These are phyloP conservation scores for Leptopilina syphax DNA, from an alignment of 2,888 invertebrate genomes.

Conservation along the genomic window DNA sequence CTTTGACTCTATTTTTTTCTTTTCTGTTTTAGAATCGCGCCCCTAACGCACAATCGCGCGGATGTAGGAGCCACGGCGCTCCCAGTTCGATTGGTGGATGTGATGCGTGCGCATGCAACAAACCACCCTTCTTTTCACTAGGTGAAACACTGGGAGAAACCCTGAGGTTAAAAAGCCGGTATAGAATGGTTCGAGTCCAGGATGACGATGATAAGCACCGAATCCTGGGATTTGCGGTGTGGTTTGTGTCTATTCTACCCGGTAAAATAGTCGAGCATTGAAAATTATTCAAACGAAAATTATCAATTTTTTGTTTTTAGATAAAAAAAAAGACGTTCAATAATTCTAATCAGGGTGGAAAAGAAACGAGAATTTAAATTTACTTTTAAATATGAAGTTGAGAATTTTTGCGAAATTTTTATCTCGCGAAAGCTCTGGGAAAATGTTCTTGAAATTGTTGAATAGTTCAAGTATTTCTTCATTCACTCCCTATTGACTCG, in stretches of 20 bases:
- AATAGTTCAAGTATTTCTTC: conserved; percentile 14
- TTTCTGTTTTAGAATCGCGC: conserved; percentile 35
- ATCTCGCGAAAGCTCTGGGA: conserved; percentile 8
- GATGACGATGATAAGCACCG: conserved; percentile 48
- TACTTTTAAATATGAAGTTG: too few species aligned
- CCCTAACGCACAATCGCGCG: conserved; percentile 48
- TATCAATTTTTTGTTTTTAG: too few species aligned
- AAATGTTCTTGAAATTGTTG: background rate
- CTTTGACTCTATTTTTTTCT: background rate
- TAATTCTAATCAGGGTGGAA: too few species aligned
- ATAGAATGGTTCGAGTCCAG: conserved; percentile 38
- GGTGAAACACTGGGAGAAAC: background rate
- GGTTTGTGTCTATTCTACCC: conserved; percentile 54
- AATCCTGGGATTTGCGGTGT: conserved; percentile 50
- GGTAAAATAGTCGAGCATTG: background rate
- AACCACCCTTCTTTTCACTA: conserved; percentile 55
- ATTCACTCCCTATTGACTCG: background rate
- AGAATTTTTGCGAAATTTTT: too few species aligned
- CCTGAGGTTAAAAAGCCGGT: conserved; percentile 24
- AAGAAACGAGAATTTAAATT: too few species aligned
- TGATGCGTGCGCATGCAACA: conserved; percentile 67
- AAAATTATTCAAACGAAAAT: background rate
- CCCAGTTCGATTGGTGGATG: conserved; percentile 74
- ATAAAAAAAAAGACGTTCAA: too few species aligned
- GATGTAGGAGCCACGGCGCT: conserved; percentile 69